Evolutionary conservation across 2,888 invertebrate genomes (phyloP).

Genomic region (Argyresthia goedartella): DNA sequence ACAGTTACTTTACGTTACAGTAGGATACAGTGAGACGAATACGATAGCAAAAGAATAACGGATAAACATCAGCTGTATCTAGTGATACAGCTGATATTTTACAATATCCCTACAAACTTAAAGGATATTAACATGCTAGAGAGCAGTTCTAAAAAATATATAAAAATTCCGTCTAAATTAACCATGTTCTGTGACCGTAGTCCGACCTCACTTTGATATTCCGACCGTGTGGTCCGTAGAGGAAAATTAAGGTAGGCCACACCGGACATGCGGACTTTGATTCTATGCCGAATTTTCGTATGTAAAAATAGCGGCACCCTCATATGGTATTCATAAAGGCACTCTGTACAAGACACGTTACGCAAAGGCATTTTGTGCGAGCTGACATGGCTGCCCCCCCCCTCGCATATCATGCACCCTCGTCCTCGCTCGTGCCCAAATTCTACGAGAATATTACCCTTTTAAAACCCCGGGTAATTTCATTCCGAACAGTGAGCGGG

Average conservation of each 20-base stretch:
- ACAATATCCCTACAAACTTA: neutral
- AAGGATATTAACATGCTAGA: neutral
- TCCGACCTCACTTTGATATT: slow-evolving; percentile 50
- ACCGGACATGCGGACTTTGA: slow-evolving; percentile 57
- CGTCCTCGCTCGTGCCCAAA: neutral
- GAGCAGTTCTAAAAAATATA: slow-evolving; percentile 10
- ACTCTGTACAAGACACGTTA: slow-evolving; percentile 31
- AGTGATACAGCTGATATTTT: too few relatives aligned
- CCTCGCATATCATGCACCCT: slow-evolving; percentile 1
- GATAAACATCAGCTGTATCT: too few relatives aligned
- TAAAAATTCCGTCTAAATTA: slow-evolving; percentile 31
- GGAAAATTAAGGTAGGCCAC: slow-evolving; percentile 62
- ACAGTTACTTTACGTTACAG: too few relatives aligned
- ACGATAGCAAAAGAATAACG: too few relatives aligned
- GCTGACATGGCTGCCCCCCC: slow-evolving; percentile 18
- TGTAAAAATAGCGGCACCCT: slow-evolving; percentile 43
- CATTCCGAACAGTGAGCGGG: neutral
- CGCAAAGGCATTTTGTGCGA: slow-evolving; percentile 27
- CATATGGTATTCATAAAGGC: slow-evolving; percentile 56
- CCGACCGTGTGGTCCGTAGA: slow-evolving; percentile 33
- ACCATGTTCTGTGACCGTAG: slow-evolving; percentile 31
- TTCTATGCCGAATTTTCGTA: slow-evolving; percentile 50
- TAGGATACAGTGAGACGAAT: too few relatives aligned
- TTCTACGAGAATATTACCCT: neutral
- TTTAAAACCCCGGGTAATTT: neutral